These are phyloP conservation scores for Chaetophractus vellerosus DNA, from an alignment of 2,797 vertebrate genomes.

Conservation along the genomic window DNA sequence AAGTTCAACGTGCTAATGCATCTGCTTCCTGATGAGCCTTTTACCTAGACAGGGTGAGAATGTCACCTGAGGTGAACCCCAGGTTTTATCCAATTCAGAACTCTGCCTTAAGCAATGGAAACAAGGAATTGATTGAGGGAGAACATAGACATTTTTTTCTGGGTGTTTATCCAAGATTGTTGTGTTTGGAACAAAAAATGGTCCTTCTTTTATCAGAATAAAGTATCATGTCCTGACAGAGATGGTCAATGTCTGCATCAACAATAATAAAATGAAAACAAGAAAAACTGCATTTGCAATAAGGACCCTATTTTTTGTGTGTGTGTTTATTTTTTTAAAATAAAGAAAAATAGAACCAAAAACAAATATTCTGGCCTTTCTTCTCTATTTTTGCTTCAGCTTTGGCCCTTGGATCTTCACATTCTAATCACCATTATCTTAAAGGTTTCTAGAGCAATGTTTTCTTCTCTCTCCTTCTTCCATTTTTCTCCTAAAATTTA, in stretches of 20 bases:
- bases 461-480: neutral
- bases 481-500: neutral
- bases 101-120: neutral
- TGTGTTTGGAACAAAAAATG: conserved; percentile 28
- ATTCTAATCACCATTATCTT: neutral
- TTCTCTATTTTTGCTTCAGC: neutral
- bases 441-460: conserved; percentile 4
- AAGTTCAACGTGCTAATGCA: neutral
- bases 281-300: conserved; percentile 17
- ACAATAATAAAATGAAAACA: conserved; percentile 27
- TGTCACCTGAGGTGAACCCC: neutral
- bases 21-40: conserved; percentile 40
- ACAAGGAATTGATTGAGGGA: conserved; percentile 23
- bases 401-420: conserved; percentile 5
- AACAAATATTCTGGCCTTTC: neutral
- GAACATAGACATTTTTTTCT: neutral
- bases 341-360: conserved; percentile 49
- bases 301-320: neutral
- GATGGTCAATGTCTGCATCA: conserved; percentile 6
- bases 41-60: conserved; percentile 28
- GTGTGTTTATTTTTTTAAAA: neutral
- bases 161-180: conserved; percentile 32
- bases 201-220: conserved; percentile 7
- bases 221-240: neutral
- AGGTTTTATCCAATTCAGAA: conserved; percentile 56